Evolutionary conservation across 1,140 invertebrate genomes (phyloP).

Genomic region (Doryteuthis pealeii): DNA sequence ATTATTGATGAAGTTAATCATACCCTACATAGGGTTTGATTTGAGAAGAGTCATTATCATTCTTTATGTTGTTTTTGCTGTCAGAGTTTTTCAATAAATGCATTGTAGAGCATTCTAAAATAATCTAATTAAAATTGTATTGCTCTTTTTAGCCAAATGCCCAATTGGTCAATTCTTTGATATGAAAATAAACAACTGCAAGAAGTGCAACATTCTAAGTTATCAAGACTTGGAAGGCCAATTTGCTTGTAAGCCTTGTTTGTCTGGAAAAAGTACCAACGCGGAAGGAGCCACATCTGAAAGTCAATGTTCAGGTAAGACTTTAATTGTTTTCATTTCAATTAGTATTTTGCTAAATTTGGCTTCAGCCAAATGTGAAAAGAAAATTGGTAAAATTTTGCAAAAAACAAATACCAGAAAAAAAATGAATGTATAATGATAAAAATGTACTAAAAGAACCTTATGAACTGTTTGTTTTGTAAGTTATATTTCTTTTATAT

Average conservation of each 20-base stretch:
- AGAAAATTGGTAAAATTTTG: too few species aligned
- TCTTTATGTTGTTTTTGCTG: background rate
- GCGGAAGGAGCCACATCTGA: background rate
- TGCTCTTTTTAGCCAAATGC: background rate
- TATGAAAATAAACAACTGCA: background rate
- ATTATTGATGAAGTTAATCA: too few species aligned
- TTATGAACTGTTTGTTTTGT: too few species aligned
- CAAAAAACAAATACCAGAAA: too few species aligned
- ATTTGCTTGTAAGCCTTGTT: background rate
- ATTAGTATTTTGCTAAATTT: background rate
- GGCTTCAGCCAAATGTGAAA: background rate
- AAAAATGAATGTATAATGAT: too few species aligned
- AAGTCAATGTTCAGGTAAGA: background rate
- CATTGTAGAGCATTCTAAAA: too few species aligned
- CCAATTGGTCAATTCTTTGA: background rate
- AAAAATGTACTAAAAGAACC: too few species aligned
- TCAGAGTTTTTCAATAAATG: background rate
- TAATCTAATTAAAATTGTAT: too few species aligned
- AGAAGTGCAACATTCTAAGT: background rate
- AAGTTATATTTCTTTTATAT: too few species aligned
- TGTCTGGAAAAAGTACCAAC: background rate
- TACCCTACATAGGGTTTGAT: too few species aligned
- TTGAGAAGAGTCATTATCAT: background rate
- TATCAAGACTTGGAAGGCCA: background rate
- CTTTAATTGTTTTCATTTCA: background rate